These are phyloP conservation scores for Gymnocypris eckloni DNA, from an alignment of 2,797 vertebrate genomes.

Conservation along the genomic window DNA sequence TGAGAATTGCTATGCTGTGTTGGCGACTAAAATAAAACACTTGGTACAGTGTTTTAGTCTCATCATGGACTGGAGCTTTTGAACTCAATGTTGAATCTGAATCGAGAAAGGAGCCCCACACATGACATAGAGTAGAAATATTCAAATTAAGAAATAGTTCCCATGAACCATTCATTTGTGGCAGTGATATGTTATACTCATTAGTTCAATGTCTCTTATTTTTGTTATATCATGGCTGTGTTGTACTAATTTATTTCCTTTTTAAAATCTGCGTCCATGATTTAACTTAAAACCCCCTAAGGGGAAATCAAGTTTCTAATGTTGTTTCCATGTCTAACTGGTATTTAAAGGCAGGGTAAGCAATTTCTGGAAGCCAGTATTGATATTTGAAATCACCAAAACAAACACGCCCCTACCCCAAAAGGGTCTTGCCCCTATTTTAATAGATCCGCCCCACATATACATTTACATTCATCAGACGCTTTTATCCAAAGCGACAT, in stretches of 20 bases:
- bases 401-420: no score
- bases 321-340: not conserved
- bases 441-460: no score
- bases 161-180: not conserved
- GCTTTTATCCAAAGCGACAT: no score
- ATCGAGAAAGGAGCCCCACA: not conserved
- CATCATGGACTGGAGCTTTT: not conserved
- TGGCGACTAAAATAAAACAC: not conserved
- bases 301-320: not conserved
- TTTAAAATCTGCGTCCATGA: not conserved
- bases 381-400: no score
- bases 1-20: not conserved
- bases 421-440: no score
- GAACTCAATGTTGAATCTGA: not conserved
- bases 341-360: not conserved
- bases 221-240: not conserved
- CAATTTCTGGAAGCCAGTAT: no score
- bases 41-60: not conserved
- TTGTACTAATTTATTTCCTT: not conserved
- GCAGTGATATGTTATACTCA: not conserved
- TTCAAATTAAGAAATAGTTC: not conserved
- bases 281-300: not conserved
- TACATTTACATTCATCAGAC: no score
- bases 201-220: not conserved
- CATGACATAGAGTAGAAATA: not conserved